phyloP scores from a whole-genome alignment of 2,797 vertebrate species.

The Acropternis orthonyx region DNA sequence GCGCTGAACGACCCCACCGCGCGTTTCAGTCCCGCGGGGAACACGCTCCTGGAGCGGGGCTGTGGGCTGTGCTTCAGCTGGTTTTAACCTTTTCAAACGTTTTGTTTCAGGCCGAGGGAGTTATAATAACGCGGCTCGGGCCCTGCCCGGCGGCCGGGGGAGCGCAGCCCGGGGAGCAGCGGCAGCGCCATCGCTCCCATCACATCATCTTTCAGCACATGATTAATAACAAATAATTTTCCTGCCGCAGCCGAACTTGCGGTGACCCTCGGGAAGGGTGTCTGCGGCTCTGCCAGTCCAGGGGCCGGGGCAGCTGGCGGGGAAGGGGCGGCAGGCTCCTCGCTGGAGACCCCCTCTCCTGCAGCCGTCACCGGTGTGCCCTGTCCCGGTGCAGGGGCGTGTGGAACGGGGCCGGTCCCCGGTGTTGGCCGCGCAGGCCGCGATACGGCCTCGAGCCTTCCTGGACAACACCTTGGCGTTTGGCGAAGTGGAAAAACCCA shows the following conservation, averaged over 20 bases:
- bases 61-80: neutral
- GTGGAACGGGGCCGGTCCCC: neutral
- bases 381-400: neutral
- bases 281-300: neutral
- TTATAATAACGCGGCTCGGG: neutral
- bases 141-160: neutral
- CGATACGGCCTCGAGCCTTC: neutral
- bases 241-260: neutral
- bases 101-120: neutral
- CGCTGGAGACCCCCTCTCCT: neutral
- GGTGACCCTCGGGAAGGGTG: neutral
- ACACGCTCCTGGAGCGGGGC: neutral
- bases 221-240: conserved; percentile 14
- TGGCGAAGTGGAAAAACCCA: neutral
- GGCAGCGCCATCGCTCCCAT: neutral
- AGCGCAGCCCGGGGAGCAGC: neutral
- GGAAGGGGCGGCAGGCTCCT: neutral
- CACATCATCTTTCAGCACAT: neutral
- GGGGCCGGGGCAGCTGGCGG: neutral
- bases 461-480: neutral
- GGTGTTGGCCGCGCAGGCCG: neutral
- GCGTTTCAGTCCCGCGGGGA: neutral
- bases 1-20: neutral
- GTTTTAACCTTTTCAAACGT: fast-evolving
- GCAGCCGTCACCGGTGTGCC: neutral